Conservation (phyloP, 92 coral and sea anemone species). For the Actinernus sp. region DNA sequence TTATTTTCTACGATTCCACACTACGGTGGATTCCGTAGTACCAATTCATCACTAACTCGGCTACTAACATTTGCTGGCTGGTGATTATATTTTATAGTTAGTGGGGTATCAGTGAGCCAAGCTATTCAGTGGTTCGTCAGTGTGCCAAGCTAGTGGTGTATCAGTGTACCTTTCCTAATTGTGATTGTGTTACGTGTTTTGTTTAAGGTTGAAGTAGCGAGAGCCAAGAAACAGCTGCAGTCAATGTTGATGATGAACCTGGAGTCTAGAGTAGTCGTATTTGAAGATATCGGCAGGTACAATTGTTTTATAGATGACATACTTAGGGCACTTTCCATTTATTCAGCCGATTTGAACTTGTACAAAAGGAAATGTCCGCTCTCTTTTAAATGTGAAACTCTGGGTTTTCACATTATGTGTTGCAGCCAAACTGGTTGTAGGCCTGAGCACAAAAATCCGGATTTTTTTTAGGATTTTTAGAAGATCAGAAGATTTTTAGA, state of each 20-base stretch:
- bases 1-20: no score
- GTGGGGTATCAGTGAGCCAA: not conserved
- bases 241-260: slow-evolving; percentile 99
- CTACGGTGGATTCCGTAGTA: no score
- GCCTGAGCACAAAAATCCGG: no score
- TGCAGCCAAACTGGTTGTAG: no score
- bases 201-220: slow-evolving; percentile 84
- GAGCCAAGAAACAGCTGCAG: slow-evolving; percentile 98
- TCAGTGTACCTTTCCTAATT: not conserved
- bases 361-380: no score
- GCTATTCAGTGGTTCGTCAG: not conserved
- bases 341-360: not conserved
- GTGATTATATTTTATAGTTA: no score
- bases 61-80: no score
- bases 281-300: slow-evolving; percentile 99
- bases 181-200: not conserved
- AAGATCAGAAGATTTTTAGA: no score
- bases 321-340: not conserved
- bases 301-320: not conserved
- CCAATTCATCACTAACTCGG: no score
- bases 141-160: not conserved
- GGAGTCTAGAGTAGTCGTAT: slow-evolving; percentile 94
- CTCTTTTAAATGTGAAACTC: no score
- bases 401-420: no score
- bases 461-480: no score